Percentiles rank a stretch among this genome's conserved stretches.
phyloP scores from a whole-genome alignment of 2,888 invertebrate species.

The Lysandra bellargus region DNA sequence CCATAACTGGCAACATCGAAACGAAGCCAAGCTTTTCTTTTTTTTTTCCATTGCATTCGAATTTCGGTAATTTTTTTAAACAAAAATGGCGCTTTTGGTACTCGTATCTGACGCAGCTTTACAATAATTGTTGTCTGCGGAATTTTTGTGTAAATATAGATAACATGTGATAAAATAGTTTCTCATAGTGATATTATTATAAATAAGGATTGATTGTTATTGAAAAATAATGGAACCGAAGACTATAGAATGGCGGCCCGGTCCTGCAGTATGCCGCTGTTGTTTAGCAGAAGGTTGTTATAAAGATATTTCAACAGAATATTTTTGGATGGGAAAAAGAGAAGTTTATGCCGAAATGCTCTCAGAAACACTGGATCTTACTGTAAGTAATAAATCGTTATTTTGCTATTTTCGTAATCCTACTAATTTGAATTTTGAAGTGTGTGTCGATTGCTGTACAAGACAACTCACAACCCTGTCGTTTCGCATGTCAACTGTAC shows the following conservation, averaged over 20 bases:
- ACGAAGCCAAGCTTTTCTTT: constrained; percentile 1
- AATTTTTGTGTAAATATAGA: constrained; percentile 31
- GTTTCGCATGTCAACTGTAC: background rate
- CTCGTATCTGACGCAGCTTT: background rate
- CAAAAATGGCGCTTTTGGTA: constrained; percentile 5
- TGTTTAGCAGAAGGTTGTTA: constrained; percentile 72
- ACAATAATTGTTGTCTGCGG: constrained; percentile 35
- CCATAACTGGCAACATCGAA: background rate
- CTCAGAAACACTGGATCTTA: constrained; percentile 60
- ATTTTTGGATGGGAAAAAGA: constrained; percentile 76
- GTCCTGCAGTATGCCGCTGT: constrained; percentile 72
- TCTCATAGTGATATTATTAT: constrained; percentile 35
- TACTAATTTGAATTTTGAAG: background rate
- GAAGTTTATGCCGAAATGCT: constrained; percentile 75
- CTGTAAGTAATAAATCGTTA: constrained; percentile 53
- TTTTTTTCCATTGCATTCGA: background rate
- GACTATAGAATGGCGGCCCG: constrained; percentile 69
- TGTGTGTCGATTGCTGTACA: background rate
- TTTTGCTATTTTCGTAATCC: background rate
- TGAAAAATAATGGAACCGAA: constrained; percentile 61
- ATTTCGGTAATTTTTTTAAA: background rate
- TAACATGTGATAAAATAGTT: constrained; percentile 47
- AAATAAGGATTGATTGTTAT: constrained; percentile 39
- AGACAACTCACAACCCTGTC: background rate
- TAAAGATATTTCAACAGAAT: constrained; percentile 75